Conservation (phyloP, 2,888 invertebrate species). For the Cordilura impudica region DNA sequence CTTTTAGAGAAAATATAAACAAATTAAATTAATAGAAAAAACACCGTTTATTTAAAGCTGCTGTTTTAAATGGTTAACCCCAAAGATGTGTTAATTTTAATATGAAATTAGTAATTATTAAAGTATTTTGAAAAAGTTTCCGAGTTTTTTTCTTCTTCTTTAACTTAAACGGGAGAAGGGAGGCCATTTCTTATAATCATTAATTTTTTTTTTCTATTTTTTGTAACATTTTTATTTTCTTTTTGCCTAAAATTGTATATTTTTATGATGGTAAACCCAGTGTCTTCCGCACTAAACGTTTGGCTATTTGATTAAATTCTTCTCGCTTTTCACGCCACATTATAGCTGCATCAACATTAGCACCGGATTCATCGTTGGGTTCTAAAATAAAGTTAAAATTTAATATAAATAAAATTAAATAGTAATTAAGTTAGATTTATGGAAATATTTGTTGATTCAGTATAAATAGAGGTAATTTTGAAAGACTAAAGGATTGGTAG, state of each 20-base stretch:
- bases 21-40: neutral
- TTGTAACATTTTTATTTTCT: constrained; percentile 18
- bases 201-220: constrained; percentile 8
- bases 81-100: neutral
- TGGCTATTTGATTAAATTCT: constrained; percentile 95
- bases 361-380: constrained; percentile 99
- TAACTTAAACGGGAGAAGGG: neutral
- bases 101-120: neutral
- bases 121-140: neutral
- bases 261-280: constrained; percentile 82
- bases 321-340: constrained; percentile 98
- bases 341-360: constrained; percentile 99
- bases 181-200: neutral
- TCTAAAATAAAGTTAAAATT: no score
- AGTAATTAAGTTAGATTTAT: no score
- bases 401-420: no score
- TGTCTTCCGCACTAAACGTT: constrained; percentile 93
- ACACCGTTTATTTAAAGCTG: neutral
- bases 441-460: no score
- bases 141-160: neutral
- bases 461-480: no score
- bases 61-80: neutral
- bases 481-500: no score
- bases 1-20: neutral
- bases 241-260: constrained; percentile 1